phyloP scores from a whole-genome alignment of 2,113 vertebrate genomes.

The Poeciliopsis prolifica region DNA sequence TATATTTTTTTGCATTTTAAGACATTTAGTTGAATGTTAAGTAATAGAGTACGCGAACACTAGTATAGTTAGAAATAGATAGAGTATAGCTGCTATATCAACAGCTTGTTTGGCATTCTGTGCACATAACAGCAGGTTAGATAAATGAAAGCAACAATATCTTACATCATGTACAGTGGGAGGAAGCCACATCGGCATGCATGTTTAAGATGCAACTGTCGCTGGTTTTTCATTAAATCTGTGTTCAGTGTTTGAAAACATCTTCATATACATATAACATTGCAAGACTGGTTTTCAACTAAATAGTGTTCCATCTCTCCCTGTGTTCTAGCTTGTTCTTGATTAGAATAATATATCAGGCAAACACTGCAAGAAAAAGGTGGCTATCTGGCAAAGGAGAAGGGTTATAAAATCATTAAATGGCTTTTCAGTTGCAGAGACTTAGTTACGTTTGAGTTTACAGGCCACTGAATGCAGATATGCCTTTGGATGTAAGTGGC shows the following conservation, averaged over 20 bases:
- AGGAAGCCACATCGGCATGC: constrained; percentile 66
- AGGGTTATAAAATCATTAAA: constrained; percentile 6
- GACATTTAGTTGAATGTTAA: constrained; percentile 3
- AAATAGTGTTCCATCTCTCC: constrained; percentile 22
- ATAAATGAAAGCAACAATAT: constrained; percentile 37
- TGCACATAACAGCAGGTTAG: constrained; percentile 51
- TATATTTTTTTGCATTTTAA: constrained; percentile 22
- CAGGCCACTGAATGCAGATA: constrained; percentile 32
- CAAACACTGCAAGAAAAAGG: constrained; percentile 31
- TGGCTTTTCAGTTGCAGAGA: constrained; percentile 41
- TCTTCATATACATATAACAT: constrained; percentile 46
- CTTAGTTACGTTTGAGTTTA: constrained; percentile 43
- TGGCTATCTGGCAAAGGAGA: constrained; percentile 21
- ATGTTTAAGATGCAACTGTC: constrained; percentile 29
- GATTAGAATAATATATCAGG: constrained; percentile 35
- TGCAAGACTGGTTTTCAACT: constrained; percentile 15
- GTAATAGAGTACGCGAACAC: constrained; percentile 30
- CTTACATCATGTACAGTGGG: constrained; percentile 46
- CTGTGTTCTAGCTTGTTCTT: constrained; percentile 20
- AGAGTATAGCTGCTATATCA: constrained; percentile 14
- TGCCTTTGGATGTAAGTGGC: constrained; percentile 43
- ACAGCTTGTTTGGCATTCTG: constrained; percentile 28
- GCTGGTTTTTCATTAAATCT: constrained; percentile 11
- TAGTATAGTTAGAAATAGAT: constrained; percentile 30
- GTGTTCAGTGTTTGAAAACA: constrained; percentile 37